phyloP scores from a whole-genome alignment of 2,113 vertebrate species.

The Glareola pratincola region DNA sequence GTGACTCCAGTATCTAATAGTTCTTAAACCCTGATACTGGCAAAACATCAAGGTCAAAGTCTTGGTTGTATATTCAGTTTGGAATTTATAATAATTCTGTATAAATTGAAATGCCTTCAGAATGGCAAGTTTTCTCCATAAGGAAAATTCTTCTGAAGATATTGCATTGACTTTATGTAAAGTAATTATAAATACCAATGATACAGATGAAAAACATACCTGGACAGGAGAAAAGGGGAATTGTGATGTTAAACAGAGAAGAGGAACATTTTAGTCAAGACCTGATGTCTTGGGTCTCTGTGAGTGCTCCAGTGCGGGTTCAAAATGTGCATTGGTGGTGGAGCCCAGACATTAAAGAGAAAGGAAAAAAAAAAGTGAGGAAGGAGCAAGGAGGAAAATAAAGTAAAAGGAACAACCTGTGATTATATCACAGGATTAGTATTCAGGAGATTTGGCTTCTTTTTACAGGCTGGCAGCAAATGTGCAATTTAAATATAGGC shows the following conservation, averaged over 20 bases:
- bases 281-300: not conserved
- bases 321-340: not conserved
- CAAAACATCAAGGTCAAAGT: not conserved
- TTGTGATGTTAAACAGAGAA: not conserved
- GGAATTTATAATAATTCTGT: not conserved
- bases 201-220: not conserved
- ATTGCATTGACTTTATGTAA: not conserved
- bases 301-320: not conserved
- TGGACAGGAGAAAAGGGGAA: not conserved
- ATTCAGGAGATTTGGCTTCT: not conserved
- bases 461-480: not conserved
- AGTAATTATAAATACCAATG: not conserved
- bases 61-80: not conserved
- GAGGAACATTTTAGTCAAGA: not conserved
- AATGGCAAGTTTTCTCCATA: not conserved
- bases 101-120: not conserved
- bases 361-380: not conserved
- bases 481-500: not conserved
- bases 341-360: not conserved
- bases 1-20: not conserved
- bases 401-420: not conserved
- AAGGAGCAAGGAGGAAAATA: not conserved
- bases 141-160: not conserved
- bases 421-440: not conserved
- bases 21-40: not conserved